Percentiles rank a stretch among this genome's conserved stretches.
These are phyloP conservation scores for Campoletis sonorensis DNA, from an alignment of 1,140 invertebrate genomes.

Conservation along the genomic window DNA sequence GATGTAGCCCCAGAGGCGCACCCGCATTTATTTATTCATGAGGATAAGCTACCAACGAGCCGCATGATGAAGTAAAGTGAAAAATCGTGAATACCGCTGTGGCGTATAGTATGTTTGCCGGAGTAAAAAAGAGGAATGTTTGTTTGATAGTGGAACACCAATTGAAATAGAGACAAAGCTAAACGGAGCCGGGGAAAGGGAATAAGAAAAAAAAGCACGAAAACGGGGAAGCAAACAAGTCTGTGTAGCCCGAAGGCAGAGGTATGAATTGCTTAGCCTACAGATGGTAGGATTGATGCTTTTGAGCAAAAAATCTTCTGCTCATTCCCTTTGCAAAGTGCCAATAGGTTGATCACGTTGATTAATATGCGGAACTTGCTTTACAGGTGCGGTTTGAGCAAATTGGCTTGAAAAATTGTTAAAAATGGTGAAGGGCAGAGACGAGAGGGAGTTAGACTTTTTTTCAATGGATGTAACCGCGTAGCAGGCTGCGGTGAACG, in stretches of 20 bases:
- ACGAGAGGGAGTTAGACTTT: background rate
- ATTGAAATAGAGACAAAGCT: slow-evolving; percentile 1
- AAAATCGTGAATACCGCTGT: background rate
- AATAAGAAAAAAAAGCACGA: slow-evolving; percentile 38
- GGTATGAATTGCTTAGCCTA: background rate
- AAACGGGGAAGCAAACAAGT: slow-evolving; percentile 28
- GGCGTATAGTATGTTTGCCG: background rate
- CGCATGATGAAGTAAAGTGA: slow-evolving; percentile 33
- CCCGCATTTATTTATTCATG: slow-evolving; percentile 34
- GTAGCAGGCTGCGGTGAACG: background rate
- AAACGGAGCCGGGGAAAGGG: slow-evolving; percentile 39
- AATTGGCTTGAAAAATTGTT: slow-evolving; percentile 39
- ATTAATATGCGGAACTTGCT: slow-evolving; percentile 33
- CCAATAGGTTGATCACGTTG: slow-evolving; percentile 28
- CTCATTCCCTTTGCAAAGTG: slow-evolving; percentile 4
- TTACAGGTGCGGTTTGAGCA: slow-evolving; percentile 40
- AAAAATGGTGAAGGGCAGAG: background rate
- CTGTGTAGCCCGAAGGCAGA: background rate
- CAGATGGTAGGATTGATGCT: background rate
- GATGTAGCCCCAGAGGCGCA: background rate
- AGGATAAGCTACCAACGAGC: background rate
- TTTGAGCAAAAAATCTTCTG: background rate
- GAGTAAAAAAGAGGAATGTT: slow-evolving; percentile 11
- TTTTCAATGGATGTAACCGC: background rate
- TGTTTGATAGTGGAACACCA: background rate